Conservation (phyloP, 2,113 vertebrate species). For the Podiceps cristatus region DNA sequence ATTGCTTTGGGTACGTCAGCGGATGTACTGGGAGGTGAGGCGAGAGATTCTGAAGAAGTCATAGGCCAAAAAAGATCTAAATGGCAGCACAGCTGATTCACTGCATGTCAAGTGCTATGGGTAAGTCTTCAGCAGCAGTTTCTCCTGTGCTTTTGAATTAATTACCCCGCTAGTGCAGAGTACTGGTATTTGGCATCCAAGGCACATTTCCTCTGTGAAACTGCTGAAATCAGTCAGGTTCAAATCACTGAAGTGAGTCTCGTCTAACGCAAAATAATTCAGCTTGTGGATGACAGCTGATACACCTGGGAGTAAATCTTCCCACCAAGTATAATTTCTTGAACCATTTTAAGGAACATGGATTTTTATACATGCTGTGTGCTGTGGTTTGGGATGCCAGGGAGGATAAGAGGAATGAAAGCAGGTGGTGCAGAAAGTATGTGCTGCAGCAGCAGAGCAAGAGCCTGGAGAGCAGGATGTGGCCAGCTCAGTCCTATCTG, state of each 20-base stretch:
- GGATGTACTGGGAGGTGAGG: conserved; percentile 31
- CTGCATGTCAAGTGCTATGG: conserved; percentile 33
- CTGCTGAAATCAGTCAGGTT: background rate
- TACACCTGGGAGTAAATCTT: conserved; percentile 18
- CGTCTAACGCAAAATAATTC: conserved; percentile 41
- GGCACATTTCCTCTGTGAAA: conserved; percentile 74
- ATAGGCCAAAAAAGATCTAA: background rate
- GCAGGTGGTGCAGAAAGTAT: conserved; percentile 66
- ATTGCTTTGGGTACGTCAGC: background rate
- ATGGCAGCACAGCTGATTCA: conserved; percentile 28
- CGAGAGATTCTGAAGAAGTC: conserved; percentile 33
- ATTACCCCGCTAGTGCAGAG: conserved; percentile 66
- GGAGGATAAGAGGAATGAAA: conserved; percentile 48
- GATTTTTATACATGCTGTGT: background rate
- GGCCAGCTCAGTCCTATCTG: background rate
- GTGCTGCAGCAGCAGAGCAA: conserved; percentile 50
- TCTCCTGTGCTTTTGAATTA: conserved; percentile 43
- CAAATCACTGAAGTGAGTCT: conserved; percentile 67
- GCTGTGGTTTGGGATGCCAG: background rate
- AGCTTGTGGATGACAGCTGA: conserved; percentile 42
- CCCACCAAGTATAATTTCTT: conserved; percentile 62
- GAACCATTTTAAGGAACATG: conserved; percentile 56
- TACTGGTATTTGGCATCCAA: conserved; percentile 59
- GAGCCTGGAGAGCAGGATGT: conserved; percentile 36
- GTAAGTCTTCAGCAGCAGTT: conserved; percentile 29